These are phyloP conservation scores for Nomada fucata DNA, from an alignment of 2,888 invertebrate genomes.

Conservation along the genomic window DNA sequence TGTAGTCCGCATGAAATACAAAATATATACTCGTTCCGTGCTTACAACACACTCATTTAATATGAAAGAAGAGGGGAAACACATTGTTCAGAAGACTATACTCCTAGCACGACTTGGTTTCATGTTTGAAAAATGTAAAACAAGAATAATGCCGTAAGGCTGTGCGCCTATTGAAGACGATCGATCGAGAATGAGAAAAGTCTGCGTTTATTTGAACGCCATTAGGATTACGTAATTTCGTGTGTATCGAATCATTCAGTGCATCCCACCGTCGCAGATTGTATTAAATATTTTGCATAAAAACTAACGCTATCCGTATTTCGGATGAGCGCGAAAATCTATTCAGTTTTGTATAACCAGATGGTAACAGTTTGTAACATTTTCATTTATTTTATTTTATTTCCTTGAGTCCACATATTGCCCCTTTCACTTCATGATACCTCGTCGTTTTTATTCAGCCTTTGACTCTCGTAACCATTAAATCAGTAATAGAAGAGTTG, in stretches of 20 bases:
- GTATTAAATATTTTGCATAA: neutral
- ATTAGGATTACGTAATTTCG: neutral
- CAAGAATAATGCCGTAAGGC: neutral
- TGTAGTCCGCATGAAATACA: slow-evolving; percentile 78
- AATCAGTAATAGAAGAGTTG: too few species aligned
- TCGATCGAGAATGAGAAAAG: neutral
- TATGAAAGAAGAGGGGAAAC: slow-evolving; percentile 23
- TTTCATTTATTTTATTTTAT: too few species aligned
- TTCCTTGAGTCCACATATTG: too few species aligned
- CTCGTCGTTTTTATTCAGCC: too few species aligned
- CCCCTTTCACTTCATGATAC: too few species aligned
- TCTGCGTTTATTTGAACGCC: neutral
- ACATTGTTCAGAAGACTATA: slow-evolving; percentile 13
- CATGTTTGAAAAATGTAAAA: neutral
- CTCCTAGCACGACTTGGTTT: slow-evolving; percentile 9
- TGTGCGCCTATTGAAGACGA: neutral
- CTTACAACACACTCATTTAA: slow-evolving; percentile 68
- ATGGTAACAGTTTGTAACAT: too few species aligned
- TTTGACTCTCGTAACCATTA: too few species aligned
- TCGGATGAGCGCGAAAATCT: too few species aligned
- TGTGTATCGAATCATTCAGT: slow-evolving; percentile 16
- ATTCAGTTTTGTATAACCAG: too few species aligned
- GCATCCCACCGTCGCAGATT: slow-evolving; percentile 26
- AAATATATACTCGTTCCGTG: slow-evolving; percentile 65
- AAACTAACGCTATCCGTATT: neutral